phyloP scores from a whole-genome alignment of 2,888 invertebrate genomes.

The Luperina testacea region DNA sequence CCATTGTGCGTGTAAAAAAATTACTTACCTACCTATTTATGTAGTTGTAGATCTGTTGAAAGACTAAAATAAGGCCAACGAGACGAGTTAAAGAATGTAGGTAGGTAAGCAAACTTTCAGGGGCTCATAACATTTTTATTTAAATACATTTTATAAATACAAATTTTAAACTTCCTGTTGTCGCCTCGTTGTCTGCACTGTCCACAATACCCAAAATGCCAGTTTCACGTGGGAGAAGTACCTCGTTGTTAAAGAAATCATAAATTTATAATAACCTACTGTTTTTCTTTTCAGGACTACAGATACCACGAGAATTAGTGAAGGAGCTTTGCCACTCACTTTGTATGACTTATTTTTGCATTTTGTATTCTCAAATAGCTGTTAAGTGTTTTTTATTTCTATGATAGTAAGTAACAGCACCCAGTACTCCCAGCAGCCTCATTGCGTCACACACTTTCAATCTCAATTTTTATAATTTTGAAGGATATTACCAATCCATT shows the following conservation, averaged over 20 bases:
- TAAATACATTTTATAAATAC: no score
- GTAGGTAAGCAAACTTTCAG: not conserved
- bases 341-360: not conserved
- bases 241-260: not conserved
- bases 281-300: constrained; percentile 51
- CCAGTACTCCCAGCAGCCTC: not conserved
- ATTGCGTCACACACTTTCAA: not conserved
- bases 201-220: not conserved
- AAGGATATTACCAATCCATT: no score
- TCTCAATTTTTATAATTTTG: not conserved
- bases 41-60: not conserved
- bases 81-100: not conserved
- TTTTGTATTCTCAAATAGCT: constrained; percentile 9
- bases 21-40: no score
- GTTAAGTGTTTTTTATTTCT: constrained; percentile 2
- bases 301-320: constrained; percentile 50
- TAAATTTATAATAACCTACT: not conserved
- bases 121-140: not conserved
- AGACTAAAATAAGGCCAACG: not conserved
- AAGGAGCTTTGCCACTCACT: not conserved
- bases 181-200: not conserved
- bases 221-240: not conserved
- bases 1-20: no score
- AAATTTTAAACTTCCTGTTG: not conserved
- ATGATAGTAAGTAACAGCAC: not conserved